A percentile compares a stretch with the other conserved stretches of the same genome.
Conservation (phyloP, 2,888 invertebrate genomes). For the Amiota minor region DNA sequence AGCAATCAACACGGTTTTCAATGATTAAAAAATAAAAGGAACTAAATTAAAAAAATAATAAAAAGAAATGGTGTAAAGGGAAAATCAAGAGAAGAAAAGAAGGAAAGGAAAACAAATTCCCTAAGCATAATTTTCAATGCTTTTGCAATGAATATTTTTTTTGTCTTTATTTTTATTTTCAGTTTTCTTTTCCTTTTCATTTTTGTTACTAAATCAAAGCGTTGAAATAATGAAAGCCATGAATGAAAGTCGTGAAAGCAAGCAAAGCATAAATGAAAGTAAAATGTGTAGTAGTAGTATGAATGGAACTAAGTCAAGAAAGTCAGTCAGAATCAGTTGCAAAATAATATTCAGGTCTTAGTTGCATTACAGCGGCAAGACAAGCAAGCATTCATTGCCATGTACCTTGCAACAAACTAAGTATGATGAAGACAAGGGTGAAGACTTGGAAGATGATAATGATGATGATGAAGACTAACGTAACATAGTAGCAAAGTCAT, state of each 20-base stretch:
- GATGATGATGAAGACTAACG: neutral
- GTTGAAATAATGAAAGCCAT: slow-evolving; percentile 9
- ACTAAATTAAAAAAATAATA: too few species aligned
- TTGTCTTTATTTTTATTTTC: neutral
- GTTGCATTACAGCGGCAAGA: neutral
- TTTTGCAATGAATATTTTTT: neutral
- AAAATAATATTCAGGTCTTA: neutral
- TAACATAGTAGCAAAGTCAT: neutral
- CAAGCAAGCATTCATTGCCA: neutral
- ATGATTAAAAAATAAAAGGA: neutral
- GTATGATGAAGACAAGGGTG: neutral
- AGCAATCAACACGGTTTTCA: slow-evolving; percentile 4
- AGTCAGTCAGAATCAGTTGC: slow-evolving; percentile 10
- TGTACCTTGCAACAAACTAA: slow-evolving; percentile 2
- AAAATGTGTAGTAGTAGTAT: neutral
- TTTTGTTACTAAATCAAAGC: slow-evolving; percentile 21
- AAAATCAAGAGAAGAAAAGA: neutral
- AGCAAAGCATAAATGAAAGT: slow-evolving; percentile 10
- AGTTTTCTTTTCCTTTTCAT: neutral
- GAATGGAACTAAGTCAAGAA: slow-evolving; percentile 26
- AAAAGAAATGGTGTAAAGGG: too few species aligned
- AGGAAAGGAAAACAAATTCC: slow-evolving; percentile 10
- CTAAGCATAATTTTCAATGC: slow-evolving; percentile 6
- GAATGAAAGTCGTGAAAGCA: slow-evolving; percentile 9
- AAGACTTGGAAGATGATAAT: neutral